Percentiles rank a stretch among this genome's conserved stretches.
Conservation (phyloP, 2,888 invertebrate species). For the Ennomos erosarius region DNA sequence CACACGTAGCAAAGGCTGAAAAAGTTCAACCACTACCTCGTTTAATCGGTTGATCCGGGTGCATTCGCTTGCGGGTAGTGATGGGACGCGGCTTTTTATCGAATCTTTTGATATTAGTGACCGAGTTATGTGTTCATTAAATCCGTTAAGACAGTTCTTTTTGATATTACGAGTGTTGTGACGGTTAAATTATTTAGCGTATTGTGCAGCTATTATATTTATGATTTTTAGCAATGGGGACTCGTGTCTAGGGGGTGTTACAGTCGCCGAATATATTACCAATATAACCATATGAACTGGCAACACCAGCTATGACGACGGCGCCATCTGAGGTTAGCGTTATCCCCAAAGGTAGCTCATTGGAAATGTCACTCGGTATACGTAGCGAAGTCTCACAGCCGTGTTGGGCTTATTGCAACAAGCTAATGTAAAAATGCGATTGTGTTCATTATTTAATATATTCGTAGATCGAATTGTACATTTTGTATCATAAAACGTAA, state of each 20-base stretch:
- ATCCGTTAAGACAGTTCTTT: conserved; percentile 9
- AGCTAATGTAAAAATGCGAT: conserved; percentile 59
- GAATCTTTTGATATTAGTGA: conserved; percentile 31
- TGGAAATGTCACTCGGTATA: conserved; percentile 4
- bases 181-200: not conserved
- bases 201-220: not conserved
- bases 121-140: conserved; percentile 32
- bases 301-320: no score
- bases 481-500: conserved; percentile 60
- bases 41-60: conserved; percentile 56
- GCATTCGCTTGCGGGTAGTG: conserved; percentile 57
- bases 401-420: conserved; percentile 52
- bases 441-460: conserved; percentile 78
- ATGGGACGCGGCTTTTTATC: conserved; percentile 57
- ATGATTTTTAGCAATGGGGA: not conserved
- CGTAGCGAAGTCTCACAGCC: conserved; percentile 16
- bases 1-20: conserved; percentile 81
- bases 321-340: no score
- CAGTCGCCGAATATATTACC: no score
- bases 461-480: conserved; percentile 65
- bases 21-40: conserved; percentile 81
- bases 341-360: not conserved
- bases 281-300: no score
- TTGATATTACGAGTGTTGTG: conserved; percentile 24
- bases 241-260: no score